phyloP scores from a whole-genome alignment of 2,888 invertebrate genomes.

The Bugulina stolonifera region DNA sequence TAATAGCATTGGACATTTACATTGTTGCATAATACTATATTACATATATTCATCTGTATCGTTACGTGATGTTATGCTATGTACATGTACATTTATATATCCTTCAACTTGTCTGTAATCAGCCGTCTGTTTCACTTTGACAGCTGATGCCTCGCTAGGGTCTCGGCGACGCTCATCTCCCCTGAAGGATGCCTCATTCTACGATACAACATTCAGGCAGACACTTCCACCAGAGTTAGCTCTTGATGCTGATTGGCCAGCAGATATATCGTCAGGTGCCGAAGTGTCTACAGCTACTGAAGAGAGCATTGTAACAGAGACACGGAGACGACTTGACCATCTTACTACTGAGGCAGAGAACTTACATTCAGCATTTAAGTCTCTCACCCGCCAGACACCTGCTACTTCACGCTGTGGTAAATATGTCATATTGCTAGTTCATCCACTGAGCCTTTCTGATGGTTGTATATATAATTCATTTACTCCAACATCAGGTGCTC shows the following conservation, averaged over 20 bases:
- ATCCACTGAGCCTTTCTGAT: too few species aligned
- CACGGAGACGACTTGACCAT: neutral
- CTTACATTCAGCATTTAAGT: conserved; percentile 10
- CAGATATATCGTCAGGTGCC: conserved; percentile 8
- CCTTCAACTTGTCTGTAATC: too few species aligned
- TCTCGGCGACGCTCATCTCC: neutral
- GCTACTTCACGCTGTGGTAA: neutral
- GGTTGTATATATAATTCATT: too few species aligned
- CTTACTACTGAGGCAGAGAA: neutral
- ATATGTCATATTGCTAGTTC: too few species aligned
- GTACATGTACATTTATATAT: too few species aligned
- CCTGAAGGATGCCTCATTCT: conserved; percentile 6
- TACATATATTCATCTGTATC: too few species aligned
- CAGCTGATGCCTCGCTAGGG: neutral
- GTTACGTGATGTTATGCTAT: too few species aligned
- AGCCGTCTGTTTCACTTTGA: neutral
- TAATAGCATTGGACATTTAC: too few species aligned
- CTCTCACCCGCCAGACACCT: neutral
- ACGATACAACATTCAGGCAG: conserved; percentile 10
- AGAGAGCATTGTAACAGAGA: conserved; percentile 25
- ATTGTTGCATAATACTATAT: too few species aligned
- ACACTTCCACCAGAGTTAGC: conserved; percentile 3
- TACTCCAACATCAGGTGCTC: too few species aligned
- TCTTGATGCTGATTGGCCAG: conserved; percentile 14
- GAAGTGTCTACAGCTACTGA: conserved; percentile 17